Evolutionary conservation across 2,888 invertebrate species (phyloP), one percentile per base, ranked within the genome.

Genomic region (Microctonus aethiopoides): DNA sequence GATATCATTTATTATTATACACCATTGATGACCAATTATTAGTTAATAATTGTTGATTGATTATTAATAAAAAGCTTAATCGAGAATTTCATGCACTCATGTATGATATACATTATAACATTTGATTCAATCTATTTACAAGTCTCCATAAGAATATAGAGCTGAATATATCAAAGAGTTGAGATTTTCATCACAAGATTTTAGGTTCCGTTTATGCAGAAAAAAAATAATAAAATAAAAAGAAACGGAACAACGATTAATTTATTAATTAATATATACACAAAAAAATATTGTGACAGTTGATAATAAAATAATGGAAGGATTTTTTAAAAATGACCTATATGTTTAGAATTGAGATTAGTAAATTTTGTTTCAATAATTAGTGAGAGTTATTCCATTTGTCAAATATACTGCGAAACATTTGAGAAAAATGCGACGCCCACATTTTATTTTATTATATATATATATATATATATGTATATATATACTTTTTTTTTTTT

Each of bases 241-340:
- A 16, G 46, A 71, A 76, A 79, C 68, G 76, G 72, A 78, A 76
- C 76, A 76, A 80, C 74, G 73, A 75, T 74, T 72, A 72, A 76
- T 73, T 76, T 75, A 75, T 75, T 73, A 76, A 75, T 75, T 73
- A 76, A 63, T 77, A 77, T 72, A 77, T 72, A 75, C 70, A 68
- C 32, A 68, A 70, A 62, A 51, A 52, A 66, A 46, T 52, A 61
- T 57, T 63, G 51, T 59, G 61, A 60, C 32, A 62, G 11, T 46
- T 46, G 29, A 29, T 62, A 29, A 46, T 46, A 62, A 62, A 62
- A 62, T 62, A 62, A 62, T 62, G 62, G 62, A 62, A 62, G 62
- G 46, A 62, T 62, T 62, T n/a, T 46, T 46, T 41, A 41, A 62
- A 13, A 46, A 62, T 62, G 41, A 46, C n/a, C 41, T 41, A 34